A percentile compares a stretch with the other conserved stretches of the same genome.
Evolutionary conservation across 2,888 invertebrate genomes (phyloP).

Genomic region (Deilephila elpenor): DNA sequence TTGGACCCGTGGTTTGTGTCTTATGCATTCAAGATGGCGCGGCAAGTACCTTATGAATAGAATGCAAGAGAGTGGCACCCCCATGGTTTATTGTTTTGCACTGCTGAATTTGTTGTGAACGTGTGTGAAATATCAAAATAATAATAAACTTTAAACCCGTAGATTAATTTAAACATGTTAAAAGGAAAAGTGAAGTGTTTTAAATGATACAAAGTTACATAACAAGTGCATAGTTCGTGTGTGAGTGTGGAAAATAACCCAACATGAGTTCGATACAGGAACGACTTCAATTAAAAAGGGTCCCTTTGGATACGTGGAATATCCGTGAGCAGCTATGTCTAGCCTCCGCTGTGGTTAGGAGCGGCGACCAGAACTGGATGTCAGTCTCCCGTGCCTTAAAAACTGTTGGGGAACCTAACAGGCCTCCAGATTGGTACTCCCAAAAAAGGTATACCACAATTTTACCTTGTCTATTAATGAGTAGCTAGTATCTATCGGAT

Average conservation of each 20-base stretch:
- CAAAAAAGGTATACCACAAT: slow-evolving; percentile 80
- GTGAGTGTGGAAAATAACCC: slow-evolving; percentile 38
- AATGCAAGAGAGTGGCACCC: too few species aligned
- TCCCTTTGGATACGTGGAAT: slow-evolving; percentile 93
- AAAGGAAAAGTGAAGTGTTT: neutral
- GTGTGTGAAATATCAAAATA: too few species aligned
- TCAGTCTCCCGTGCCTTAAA: slow-evolving; percentile 92
- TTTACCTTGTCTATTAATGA: neutral
- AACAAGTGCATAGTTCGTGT: neutral
- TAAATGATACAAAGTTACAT: neutral
- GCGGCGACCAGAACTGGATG: slow-evolving; percentile 97
- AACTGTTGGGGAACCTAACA: slow-evolving; percentile 89
- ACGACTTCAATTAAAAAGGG: slow-evolving; percentile 85
- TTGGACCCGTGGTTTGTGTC: too few species aligned
- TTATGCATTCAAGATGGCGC: too few species aligned
- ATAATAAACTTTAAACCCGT: too few species aligned
- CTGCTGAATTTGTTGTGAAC: neutral
- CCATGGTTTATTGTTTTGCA: neutral
- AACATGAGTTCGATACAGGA: slow-evolving; percentile 79
- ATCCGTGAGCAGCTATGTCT: slow-evolving; percentile 92
- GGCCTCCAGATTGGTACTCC: slow-evolving; percentile 94
- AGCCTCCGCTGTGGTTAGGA: slow-evolving; percentile 92
- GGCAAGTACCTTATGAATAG: too few species aligned
- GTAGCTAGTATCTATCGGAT: neutral
- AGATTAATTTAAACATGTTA: neutral